Percentiles rank a stretch among this genome's conserved stretches.
Conservation (phyloP, 1,140 invertebrate species). For the Drosophila melanogaster region DNA sequence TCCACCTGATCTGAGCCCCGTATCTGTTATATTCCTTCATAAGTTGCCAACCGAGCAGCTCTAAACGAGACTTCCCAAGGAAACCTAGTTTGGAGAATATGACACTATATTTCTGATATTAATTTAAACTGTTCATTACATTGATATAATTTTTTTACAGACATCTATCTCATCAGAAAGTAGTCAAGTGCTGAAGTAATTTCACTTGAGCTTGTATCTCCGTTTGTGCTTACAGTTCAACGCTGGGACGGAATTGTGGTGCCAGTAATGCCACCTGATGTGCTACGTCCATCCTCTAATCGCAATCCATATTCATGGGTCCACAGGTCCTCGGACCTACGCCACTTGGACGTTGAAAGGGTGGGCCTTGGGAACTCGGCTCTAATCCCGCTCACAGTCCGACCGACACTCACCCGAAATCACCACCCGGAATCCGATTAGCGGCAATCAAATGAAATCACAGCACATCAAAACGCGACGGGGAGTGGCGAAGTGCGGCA, state of each 20-base stretch:
- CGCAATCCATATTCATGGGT: conserved; percentile 54
- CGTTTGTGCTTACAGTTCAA: too few relatives aligned
- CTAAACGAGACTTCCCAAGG: too few relatives aligned
- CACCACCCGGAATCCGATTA: conserved; percentile 65
- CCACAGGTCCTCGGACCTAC: conserved; percentile 16
- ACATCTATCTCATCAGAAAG: too few relatives aligned
- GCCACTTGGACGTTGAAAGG: conserved; percentile 27
- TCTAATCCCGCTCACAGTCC: conserved; percentile 68
- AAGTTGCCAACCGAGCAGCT: too few relatives aligned
- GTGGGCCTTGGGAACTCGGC: conserved; percentile 57
- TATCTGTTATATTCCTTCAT: too few relatives aligned
- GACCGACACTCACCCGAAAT: conserved; percentile 18
- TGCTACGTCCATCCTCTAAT: not conserved
- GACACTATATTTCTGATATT: too few relatives aligned
- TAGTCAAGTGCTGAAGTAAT: too few relatives aligned
- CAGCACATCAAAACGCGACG: conserved; percentile 19
- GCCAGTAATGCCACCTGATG: conserved; percentile 6
- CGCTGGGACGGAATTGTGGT: not conserved
- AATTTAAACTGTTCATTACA: too few relatives aligned
- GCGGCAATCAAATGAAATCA: conserved; percentile 71
- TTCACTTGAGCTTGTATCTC: too few relatives aligned
- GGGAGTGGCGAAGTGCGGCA: conserved; percentile 8
- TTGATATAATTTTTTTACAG: too few relatives aligned
- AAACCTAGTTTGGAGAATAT: too few relatives aligned
- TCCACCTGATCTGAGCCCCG: not conserved